Percentiles rank a stretch among this genome's conserved stretches.
Conservation (phyloP, 2,113 vertebrate species). For the Microtus oregoni region DNA sequence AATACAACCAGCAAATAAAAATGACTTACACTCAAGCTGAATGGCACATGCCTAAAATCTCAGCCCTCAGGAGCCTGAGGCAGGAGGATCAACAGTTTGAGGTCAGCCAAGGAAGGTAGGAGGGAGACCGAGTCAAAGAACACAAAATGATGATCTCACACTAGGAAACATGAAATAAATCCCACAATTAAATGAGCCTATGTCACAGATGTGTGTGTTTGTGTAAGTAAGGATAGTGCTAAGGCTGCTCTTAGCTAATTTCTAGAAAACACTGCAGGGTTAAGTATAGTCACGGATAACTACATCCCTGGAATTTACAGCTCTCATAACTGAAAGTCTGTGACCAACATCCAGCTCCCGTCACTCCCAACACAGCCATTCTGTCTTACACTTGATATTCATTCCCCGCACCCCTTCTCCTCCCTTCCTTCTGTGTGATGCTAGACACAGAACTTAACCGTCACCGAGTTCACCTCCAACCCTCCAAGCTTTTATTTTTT, state of each 20-base stretch:
- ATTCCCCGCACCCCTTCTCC: too few species aligned
- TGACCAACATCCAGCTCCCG: background rate
- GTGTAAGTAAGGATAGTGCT: background rate
- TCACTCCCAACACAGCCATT: background rate
- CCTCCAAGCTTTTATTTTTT: background rate
- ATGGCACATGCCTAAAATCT: too few species aligned
- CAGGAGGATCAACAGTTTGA: background rate
- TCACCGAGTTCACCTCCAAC: background rate
- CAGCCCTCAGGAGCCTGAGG: background rate
- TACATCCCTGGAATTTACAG: background rate
- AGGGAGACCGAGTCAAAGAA: background rate
- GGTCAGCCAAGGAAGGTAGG: background rate
- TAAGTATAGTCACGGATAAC: background rate
- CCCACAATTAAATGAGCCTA: background rate
- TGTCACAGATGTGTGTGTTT: background rate
- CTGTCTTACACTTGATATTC: background rate
- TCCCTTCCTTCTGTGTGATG: background rate
- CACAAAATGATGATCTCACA: background rate
- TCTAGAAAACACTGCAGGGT: background rate
- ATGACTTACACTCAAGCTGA: background rate
- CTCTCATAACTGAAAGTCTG: background rate
- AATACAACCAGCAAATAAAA: background rate
- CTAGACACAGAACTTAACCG: background rate
- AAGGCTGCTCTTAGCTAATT: background rate
- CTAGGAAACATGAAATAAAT: background rate